Conservation (phyloP, 2,888 invertebrate species). For the Drosophila ustulata region DNA sequence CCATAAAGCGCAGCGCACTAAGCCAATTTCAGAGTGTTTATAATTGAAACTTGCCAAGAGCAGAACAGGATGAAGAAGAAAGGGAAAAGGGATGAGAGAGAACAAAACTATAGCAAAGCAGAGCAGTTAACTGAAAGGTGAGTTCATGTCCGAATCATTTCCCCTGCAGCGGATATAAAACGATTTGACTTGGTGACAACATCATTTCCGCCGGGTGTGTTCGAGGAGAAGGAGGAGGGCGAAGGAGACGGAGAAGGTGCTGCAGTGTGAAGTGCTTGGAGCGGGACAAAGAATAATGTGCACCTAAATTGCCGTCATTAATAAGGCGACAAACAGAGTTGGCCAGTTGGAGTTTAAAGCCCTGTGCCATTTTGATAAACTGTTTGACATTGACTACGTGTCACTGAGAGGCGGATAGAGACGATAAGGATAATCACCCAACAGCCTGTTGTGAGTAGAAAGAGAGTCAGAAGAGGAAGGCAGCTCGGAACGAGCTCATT, state of each 20-base stretch:
- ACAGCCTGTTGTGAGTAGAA: neutral
- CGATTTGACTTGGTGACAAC: conserved; percentile 71
- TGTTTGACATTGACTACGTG: conserved; percentile 26
- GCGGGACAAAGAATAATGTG: conserved; percentile 38
- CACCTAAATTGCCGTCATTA: conserved; percentile 53
- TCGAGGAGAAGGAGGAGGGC: neutral
- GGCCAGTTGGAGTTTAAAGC: conserved; percentile 18
- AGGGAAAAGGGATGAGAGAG: conserved; percentile 5
- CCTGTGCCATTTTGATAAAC: conserved; percentile 31
- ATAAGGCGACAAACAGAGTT: conserved; percentile 43
- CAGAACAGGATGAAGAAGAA: conserved; percentile 1
- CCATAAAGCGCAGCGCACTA: conserved; percentile 57
- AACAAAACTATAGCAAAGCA: conserved; percentile 14
- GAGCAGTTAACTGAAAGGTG: conserved; percentile 36
- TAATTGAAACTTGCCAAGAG: conserved; percentile 59
- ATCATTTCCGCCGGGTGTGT: conserved; percentile 59
- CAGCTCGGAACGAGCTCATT: conserved; percentile 32
- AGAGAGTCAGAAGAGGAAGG: neutral
- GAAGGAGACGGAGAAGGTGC: neutral
- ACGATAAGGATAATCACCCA: conserved; percentile 8
- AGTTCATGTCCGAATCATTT: conserved; percentile 45
- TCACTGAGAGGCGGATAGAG: conserved; percentile 4
- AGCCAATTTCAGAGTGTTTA: conserved; percentile 66
- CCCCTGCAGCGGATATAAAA: conserved; percentile 58
- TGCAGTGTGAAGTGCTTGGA: conserved; percentile 22